Evolutionary conservation across 2,888 invertebrate species (phyloP), one percentile per base, ranked within the genome.

Genomic region (Phrixothrix hirtus): DNA sequence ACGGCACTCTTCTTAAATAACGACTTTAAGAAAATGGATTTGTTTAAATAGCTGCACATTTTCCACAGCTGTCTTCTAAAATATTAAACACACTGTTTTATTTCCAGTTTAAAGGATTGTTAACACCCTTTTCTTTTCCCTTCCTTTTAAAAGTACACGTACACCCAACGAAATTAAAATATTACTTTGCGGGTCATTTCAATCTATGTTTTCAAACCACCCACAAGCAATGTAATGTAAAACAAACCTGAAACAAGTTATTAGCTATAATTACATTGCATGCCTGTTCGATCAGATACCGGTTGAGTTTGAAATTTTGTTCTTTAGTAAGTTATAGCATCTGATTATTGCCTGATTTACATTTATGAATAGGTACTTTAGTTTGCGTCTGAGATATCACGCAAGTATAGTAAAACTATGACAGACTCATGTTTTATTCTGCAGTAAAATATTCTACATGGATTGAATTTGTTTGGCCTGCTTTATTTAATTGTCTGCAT

Each of bases 241-340:
- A 54, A 63, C 61, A 62, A 57, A 61, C 56, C 61, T 53, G 58
- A 71, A 73, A 73, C 72, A 72, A 71, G 69, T 71, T 70, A 74
- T 73, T 73, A 74, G 72, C 70, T 73, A 71, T 72, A 73, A 73
- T 74, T 72, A 72, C 70, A 68, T 73, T 67, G 72, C 73, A 71
- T 72, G 73, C 46, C 31, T 45, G 52, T 46, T 47, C 46, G 46
- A 52, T 52, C 52, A 52, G 74, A 73, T 73, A 71, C 34, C 62
- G 57, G 50, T 45, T 58, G 53, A 63, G 67, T 67, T 72, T 67
- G 70, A 72, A 73, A 72, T 72, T 72, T 72, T 69, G 72, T 70
- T 70, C 68, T 68, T 69, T 66, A 63, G 70, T 73, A 73, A 73
- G 70, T 73, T 73, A 72, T 71, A 65, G 71, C 69, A 73, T 72